Conservation (phyloP, 1,140 invertebrate genomes). For the Medauroidea extradentata region DNA sequence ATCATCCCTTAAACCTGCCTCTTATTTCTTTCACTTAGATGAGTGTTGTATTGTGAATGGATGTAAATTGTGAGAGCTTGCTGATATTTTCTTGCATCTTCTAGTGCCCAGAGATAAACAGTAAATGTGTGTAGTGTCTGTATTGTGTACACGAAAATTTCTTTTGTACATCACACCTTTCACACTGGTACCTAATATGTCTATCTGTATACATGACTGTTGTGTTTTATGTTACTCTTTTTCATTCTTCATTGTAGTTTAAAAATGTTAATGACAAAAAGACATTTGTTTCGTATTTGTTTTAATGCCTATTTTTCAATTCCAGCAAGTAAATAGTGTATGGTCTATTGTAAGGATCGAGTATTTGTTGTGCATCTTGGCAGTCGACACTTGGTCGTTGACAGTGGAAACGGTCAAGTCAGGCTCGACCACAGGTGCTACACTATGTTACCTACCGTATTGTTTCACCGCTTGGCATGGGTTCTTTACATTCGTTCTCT, state of each 20-base stretch:
- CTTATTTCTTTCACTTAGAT: slow-evolving; percentile 19
- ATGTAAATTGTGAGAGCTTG: slow-evolving; percentile 23
- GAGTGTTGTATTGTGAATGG: slow-evolving; percentile 24
- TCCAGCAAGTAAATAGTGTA: slow-evolving; percentile 22
- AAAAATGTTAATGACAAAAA: slow-evolving; percentile 17
- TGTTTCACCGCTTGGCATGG: slow-evolving; percentile 23
- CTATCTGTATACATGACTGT: slow-evolving; percentile 16
- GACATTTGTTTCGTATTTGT: slow-evolving; percentile 22
- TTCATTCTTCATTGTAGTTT: slow-evolving; percentile 21
- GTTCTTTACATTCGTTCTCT: slow-evolving; percentile 18
- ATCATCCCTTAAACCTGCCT: slow-evolving; percentile 7
- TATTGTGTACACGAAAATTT: slow-evolving; percentile 12
- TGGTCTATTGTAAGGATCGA: slow-evolving; percentile 20
- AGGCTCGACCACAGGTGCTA: slow-evolving; percentile 9
- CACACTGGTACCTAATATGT: slow-evolving; percentile 12
- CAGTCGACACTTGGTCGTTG: slow-evolving; percentile 7
- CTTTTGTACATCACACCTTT: slow-evolving; percentile 9
- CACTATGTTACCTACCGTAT: slow-evolving; percentile 11
- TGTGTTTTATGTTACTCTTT: slow-evolving; percentile 8
- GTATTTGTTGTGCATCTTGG: slow-evolving; percentile 15
- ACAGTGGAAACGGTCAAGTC: not conserved
- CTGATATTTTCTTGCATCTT: slow-evolving; percentile 19
- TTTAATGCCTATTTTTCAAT: slow-evolving; percentile 24
- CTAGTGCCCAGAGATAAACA: slow-evolving; percentile 10
- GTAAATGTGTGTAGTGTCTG: slow-evolving; percentile 13